These are phyloP conservation scores for Antrozous pallidus DNA, from an alignment of 2,797 vertebrate species.

Conservation along the genomic window DNA sequence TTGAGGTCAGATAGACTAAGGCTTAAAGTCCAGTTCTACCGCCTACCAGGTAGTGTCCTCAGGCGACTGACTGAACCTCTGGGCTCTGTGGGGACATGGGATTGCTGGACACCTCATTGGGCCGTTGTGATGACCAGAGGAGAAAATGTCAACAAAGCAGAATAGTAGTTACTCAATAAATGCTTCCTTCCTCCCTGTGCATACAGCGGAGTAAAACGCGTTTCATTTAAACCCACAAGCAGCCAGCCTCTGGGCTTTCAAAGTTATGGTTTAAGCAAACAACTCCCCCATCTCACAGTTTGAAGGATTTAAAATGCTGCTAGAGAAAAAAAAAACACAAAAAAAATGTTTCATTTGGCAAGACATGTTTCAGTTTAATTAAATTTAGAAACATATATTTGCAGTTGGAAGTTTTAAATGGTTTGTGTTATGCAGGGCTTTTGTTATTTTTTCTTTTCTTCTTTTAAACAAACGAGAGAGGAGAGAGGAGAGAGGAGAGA, in stretches of 20 bases:
- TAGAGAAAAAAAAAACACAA: constrained; percentile 38
- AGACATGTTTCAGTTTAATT: constrained; percentile 47
- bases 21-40: background rate
- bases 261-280: constrained; percentile 48
- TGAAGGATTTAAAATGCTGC: constrained; percentile 24
- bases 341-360: constrained; percentile 49
- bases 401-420: constrained; percentile 42
- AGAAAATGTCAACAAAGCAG: background rate
- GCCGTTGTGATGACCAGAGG: background rate
- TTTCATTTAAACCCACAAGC: constrained; percentile 34
- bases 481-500: no score
- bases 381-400: constrained; percentile 65
- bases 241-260: background rate
- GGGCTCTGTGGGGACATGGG: background rate
- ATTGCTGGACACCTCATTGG: background rate
- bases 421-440: background rate
- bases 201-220: constrained; percentile 29
- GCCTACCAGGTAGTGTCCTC: background rate
- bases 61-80: background rate
- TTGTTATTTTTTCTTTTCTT: background rate
- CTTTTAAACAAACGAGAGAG: constrained; percentile 41
- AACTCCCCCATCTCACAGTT: background rate
- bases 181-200: background rate
- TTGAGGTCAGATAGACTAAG: background rate
- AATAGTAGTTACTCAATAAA: constrained; percentile 34